These are phyloP conservation scores for Sebastes trivittatus DNA, from an alignment of 2,797 vertebrate genomes.

Conservation along the genomic window DNA sequence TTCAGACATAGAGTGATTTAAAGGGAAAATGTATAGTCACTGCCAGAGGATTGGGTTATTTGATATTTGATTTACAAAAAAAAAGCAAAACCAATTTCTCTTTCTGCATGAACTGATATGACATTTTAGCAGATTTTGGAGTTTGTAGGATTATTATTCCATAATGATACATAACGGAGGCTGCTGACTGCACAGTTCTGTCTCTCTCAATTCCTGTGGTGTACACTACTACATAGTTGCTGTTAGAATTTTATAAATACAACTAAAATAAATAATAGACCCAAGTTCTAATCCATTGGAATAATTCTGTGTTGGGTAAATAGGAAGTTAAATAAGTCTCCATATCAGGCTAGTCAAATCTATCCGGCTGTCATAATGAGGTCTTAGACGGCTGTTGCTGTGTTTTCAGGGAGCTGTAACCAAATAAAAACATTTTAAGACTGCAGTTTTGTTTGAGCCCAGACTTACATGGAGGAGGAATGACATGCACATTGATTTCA, in stretches of 20 bases:
- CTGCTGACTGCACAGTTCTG: neutral
- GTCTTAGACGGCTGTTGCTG: neutral
- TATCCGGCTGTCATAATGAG: neutral
- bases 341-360: neutral
- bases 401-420: neutral
- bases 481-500: slow-evolving; percentile 21
- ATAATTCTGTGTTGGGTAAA: slow-evolving; percentile 1
- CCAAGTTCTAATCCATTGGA: neutral
- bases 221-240: neutral
- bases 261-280: neutral
- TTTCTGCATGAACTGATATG: neutral
- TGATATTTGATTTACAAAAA: neutral
- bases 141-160: neutral
- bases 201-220: neutral
- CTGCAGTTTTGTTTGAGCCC: neutral
- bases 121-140: neutral
- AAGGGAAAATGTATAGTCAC: neutral
- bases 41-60: neutral
- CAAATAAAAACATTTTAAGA: slow-evolving; percentile 21
- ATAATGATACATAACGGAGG: neutral
- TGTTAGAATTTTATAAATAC: neutral
- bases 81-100: neutral
- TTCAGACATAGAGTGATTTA: neutral
- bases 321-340: neutral
- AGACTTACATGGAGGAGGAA: neutral